Evolutionary conservation across 2,888 invertebrate genomes (phyloP), one percentile per base, ranked within the genome.

Genomic region (Plagodis dolabraria): DNA sequence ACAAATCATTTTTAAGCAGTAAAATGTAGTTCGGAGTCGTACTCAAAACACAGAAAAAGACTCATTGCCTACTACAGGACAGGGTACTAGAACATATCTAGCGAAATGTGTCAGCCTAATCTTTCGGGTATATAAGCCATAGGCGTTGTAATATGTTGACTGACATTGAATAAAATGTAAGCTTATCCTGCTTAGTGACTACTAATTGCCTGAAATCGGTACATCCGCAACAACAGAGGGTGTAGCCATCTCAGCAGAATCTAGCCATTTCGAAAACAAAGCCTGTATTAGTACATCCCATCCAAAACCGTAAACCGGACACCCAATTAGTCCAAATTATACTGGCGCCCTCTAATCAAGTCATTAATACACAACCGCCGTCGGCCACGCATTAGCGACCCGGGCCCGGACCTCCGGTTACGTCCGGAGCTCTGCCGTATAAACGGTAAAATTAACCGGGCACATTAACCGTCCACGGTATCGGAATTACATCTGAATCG

Each of bases 321-420:
- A 71, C 62, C 70, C 69, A 69, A 71, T 71, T 72, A 72, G 63
- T 49, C 43, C 58, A 52, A 68, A 68, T 63, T 65, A 67, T 65
- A 55, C 65, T 47, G 60, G 54, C 46, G 35, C 53, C 61, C 68
- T 67, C 67, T 72, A 70, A 72, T 68, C 67, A 72, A 70, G 69
- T 68, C 51, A 72, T 71, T 72, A 71, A 69, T 70, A 72, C 65
- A 63, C 72, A 59, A 53, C 56, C 58, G 47, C 58, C 57, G 60
- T 59, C 48, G 67, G 53, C 68, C 67, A 55, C 66, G 57, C 63
- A 68, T 69, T 67, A 68, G 64, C 63, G 60, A 57, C 59, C 66
- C 65, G 12, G 57, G 34, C 38, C 47, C 56, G 57, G 62, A 64
- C 62, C 62, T 64, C 67, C 65, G 63, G 60, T 53, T 56, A 47